Percentiles rank a stretch among this genome's conserved stretches.
Evolutionary conservation across 2,888 invertebrate genomes (phyloP).

Genomic region (Julus scanicus): DNA sequence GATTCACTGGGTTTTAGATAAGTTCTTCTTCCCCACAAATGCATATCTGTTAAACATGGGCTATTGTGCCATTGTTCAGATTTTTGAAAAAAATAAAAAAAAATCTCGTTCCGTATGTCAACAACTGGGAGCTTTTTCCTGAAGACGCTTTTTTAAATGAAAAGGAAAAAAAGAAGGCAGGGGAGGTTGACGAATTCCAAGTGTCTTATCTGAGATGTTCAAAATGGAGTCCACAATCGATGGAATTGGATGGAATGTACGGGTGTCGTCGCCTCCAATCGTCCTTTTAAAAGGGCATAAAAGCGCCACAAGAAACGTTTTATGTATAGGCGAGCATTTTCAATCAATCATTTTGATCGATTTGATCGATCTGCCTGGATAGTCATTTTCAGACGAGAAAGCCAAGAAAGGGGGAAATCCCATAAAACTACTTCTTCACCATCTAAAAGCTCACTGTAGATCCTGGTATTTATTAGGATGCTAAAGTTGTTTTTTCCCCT

Average conservation of each 20-base stretch:
- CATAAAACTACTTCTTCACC: conserved; percentile 8
- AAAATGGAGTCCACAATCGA: conserved; percentile 39
- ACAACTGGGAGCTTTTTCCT: neutral
- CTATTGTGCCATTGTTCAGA: neutral
- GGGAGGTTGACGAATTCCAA: conserved; percentile 31
- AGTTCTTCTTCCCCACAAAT: neutral
- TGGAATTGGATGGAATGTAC: conserved; percentile 30
- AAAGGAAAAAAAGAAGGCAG: conserved; percentile 3
- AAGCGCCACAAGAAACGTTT: conserved; percentile 42
- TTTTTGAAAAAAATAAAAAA: neutral
- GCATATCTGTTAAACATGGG: conserved; percentile 22
- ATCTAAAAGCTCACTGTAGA: no score
- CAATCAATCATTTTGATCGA: conserved; percentile 39
- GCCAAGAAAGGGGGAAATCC: conserved; percentile 12
- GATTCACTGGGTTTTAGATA: conserved; percentile 8
- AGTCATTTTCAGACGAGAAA: conserved; percentile 11
- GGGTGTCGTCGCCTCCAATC: conserved; percentile 42
- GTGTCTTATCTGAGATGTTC: conserved; percentile 42
- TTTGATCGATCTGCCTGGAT: conserved; percentile 30
- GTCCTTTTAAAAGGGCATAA: conserved; percentile 42
- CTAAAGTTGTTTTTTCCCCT: no score
- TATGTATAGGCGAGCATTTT: conserved; percentile 42
- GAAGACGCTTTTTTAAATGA: neutral
- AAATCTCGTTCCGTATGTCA: conserved; percentile 2
- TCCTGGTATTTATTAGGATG: no score